These are phyloP conservation scores for Macrotis lagotis DNA, from an alignment of 2,113 vertebrate genomes.

Conservation along the genomic window DNA sequence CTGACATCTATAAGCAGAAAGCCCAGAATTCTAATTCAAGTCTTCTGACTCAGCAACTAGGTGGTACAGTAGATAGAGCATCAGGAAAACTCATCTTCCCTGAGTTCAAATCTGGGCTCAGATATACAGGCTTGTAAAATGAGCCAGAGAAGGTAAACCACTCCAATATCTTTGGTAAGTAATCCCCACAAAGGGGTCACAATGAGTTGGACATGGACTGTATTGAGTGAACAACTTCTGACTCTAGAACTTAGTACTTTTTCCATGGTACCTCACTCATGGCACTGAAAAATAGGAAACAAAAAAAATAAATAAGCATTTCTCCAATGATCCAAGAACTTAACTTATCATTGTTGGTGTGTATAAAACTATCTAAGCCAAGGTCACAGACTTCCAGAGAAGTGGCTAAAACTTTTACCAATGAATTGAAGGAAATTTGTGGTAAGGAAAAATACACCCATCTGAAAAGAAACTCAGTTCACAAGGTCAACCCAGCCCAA, in stretches of 20 bases:
- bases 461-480: slow-evolving; percentile 81
- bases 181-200: not conserved
- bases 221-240: not conserved
- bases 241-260: not conserved
- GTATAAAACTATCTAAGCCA: slow-evolving; percentile 71
- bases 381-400: slow-evolving; percentile 76
- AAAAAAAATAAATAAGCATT: slow-evolving; percentile 39
- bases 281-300: slow-evolving; percentile 38
- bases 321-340: slow-evolving; percentile 66
- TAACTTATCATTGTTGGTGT: slow-evolving; percentile 54
- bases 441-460: slow-evolving; percentile 86
- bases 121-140: not conserved
- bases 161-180: not conserved
- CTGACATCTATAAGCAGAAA: not conserved
- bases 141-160: not conserved
- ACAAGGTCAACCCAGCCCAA: slow-evolving; percentile 80
- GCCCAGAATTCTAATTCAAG: not conserved
- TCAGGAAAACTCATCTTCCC: not conserved
- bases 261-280: not conserved
- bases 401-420: slow-evolving; percentile 79
- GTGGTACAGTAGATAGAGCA: not conserved
- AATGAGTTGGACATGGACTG: not conserved
- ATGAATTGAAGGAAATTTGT: slow-evolving; percentile 88
- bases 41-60: not conserved
- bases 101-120: not conserved